A percentile compares a stretch with the other conserved stretches of the same genome.
Conservation (phyloP, 2,113 vertebrate species). For the Anhinga anhinga region DNA sequence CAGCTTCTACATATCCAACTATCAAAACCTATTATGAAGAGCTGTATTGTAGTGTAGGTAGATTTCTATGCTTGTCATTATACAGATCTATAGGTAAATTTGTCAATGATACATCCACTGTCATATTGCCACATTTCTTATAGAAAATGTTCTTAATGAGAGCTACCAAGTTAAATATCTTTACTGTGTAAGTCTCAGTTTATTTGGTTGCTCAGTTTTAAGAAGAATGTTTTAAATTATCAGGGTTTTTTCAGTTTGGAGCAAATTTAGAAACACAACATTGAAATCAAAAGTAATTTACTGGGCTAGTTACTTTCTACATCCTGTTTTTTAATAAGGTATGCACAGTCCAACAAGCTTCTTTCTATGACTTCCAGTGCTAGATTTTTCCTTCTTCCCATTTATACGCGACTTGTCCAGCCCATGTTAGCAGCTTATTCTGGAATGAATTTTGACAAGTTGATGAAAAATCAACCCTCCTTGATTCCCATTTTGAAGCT, state of each 20-base stretch:
- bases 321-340: background rate
- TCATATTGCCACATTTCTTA: background rate
- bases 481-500: background rate
- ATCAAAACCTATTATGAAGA: slow-evolving; percentile 53
- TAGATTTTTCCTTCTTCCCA: background rate
- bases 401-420: background rate
- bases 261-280: background rate
- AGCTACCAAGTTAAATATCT: slow-evolving; percentile 2
- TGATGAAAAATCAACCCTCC: background rate
- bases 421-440: background rate
- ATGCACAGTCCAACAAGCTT: background rate
- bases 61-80: slow-evolving; percentile 41
- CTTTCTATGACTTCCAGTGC: background rate
- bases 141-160: slow-evolving; percentile 39
- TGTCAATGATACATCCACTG: background rate
- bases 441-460: background rate
- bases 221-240: slow-evolving; percentile 6
- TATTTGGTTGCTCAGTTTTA: background rate
- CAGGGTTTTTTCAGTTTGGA: background rate
- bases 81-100: slow-evolving; percentile 47
- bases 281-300: slow-evolving; percentile 24
- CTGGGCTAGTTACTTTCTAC: background rate
- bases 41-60: background rate
- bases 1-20: slow-evolving; percentile 20
- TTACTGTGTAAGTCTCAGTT: background rate